These are phyloP conservation scores for Scelioninae gen. 1 DNA, from an alignment of 2,888 invertebrate species.

Conservation along the genomic window DNA sequence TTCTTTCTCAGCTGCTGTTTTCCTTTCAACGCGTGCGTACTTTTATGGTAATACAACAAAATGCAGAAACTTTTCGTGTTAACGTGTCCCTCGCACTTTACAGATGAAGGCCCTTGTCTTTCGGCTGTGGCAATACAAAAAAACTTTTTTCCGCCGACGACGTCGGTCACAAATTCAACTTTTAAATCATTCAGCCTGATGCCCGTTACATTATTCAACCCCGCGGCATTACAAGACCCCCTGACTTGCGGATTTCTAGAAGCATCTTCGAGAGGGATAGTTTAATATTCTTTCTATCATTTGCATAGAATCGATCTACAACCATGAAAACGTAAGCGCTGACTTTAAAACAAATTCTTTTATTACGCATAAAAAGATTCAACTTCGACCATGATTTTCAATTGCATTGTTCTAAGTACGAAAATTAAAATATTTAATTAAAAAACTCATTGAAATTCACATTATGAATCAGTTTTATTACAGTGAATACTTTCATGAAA, in stretches of 20 bases:
- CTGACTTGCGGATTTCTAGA: conserved; percentile 60
- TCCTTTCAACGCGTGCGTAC: conserved; percentile 63
- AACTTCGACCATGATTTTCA: conserved; percentile 16
- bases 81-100: conserved; percentile 73
- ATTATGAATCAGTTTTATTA: not conserved
- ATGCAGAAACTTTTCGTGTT: conserved; percentile 77
- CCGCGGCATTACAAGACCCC: conserved; percentile 55
- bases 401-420: not conserved
- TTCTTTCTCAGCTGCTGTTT: conserved; percentile 35
- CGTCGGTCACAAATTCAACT: conserved; percentile 79
- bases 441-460: too few species aligned
- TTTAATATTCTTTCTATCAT: conserved; percentile 43
- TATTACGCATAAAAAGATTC: conserved; percentile 24
- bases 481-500: too few species aligned
- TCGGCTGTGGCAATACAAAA: conserved; percentile 48
- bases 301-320: conserved; percentile 56
- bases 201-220: conserved; percentile 81
- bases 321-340: conserved; percentile 36
- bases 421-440: too few species aligned
- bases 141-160: conserved; percentile 58
- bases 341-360: conserved; percentile 51
- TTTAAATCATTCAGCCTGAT: conserved; percentile 81
- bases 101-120: conserved; percentile 44
- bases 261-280: conserved; percentile 53
- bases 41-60: conserved; percentile 67